These are phyloP conservation scores for Dryoscopus gambensis DNA, from an alignment of 2,113 vertebrate genomes.

Conservation along the genomic window DNA sequence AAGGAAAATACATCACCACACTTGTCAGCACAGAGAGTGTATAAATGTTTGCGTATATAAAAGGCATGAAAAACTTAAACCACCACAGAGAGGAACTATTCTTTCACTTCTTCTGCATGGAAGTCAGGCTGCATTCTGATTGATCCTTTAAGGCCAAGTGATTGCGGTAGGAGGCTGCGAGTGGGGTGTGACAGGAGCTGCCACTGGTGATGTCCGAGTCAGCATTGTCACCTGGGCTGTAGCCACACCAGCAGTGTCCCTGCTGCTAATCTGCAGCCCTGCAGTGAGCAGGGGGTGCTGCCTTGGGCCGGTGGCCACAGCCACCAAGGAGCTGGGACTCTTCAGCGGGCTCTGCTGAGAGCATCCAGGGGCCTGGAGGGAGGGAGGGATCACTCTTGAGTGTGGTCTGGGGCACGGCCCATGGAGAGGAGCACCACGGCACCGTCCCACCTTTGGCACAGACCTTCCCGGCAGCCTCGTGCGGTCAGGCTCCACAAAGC, in stretches of 20 bases:
- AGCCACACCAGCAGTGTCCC: neutral
- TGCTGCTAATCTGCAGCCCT: neutral
- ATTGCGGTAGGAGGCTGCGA: neutral
- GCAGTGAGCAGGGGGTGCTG: neutral
- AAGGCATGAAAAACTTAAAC: neutral
- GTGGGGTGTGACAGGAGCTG: neutral
- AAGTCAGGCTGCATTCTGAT: neutral
- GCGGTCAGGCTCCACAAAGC: rapidly evolving
- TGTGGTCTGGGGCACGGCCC: rapidly evolving
- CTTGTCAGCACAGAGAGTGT: rapidly evolving
- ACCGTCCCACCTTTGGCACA: neutral
- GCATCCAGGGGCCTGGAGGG: neutral
- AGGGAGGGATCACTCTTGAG: rapidly evolving
- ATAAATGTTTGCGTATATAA: neutral
- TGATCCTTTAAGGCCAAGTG: neutral
- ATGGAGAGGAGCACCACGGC: neutral
- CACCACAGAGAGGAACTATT: neutral
- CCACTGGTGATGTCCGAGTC: neutral
- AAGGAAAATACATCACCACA: too few relatives aligned
- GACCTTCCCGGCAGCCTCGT: neutral
- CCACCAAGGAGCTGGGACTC: neutral
- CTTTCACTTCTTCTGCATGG: neutral
- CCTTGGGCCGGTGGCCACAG: neutral
- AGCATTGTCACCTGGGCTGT: rapidly evolving
- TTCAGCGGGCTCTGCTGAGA: neutral